Base-by-base conservation (phyloP, 1,140 invertebrate species). In the Drosophila truncata region DNA sequence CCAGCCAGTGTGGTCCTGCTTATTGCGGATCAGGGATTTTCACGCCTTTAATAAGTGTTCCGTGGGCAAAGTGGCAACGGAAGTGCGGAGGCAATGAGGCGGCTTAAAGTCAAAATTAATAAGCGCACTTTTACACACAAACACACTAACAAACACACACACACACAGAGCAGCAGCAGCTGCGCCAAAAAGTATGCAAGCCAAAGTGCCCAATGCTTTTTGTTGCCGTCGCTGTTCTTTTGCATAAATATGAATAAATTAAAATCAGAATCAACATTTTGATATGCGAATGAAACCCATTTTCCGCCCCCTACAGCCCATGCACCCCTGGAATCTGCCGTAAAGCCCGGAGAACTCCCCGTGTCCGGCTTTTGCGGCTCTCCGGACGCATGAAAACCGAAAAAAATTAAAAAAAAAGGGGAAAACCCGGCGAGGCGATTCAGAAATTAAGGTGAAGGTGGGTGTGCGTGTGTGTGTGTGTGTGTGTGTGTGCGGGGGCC, bases 221-320 rank as follows among this genome's bases (percentile, higher is more conserved):
- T 41, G 70, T 54, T 72, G 44, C 23, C 33, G 59, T 55, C 49
- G 76, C 70, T 80, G 82, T 66, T 80, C 84, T 84, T 88, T 88
- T 87, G 83, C 83, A 87, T 87, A 87, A 87, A 87, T 87, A 87
- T 87, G 83, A 87, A 87, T 87, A 87, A 87, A 87, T 87, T 87
- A 87, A 88, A 87, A 84, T 87, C 63, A 73, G 84, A 87, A 87
- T 87, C 80, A 87, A 87, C 83, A 84, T 78, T 83, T 88, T 87
- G 83, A 88, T 87, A 87, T 88, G 80, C 71, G 71, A 58, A 63
- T 70, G 75, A 72, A 73, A 73, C 70, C 55, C 67, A 73, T 71
- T 71, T 52, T 61, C 49, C 27, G 18, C 25, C 46, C 49, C 49
- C 27, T 10, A 4, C n/a, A n/a, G n/a, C n/a, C n/a, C 41, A 18